phyloP scores from a whole-genome alignment of 1,140 invertebrate genomes.

The Cephus cinctus region DNA sequence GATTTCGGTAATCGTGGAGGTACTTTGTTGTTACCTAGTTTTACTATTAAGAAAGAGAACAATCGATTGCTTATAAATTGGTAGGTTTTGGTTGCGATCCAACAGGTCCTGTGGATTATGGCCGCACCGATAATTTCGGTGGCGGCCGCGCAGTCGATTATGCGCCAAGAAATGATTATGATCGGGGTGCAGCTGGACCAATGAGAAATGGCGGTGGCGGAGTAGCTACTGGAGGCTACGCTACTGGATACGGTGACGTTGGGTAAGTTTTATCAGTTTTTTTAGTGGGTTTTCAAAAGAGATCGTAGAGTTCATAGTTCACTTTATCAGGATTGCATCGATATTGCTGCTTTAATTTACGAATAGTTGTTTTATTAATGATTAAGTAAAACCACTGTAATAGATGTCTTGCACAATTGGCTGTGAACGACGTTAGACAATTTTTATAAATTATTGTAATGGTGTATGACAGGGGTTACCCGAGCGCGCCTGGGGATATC shows the following conservation, averaged over 20 bases:
- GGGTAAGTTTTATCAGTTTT: constrained; percentile 39
- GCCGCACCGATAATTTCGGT: constrained; percentile 50
- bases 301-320: not conserved
- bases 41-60: too few relatives aligned
- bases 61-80: constrained; percentile 19
- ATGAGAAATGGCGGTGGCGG: constrained; percentile 53
- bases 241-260: constrained; percentile 48
- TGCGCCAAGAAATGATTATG: constrained; percentile 49
- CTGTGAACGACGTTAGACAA: not conserved
- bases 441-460: not conserved
- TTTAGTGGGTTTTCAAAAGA: not conserved
- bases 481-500: constrained; percentile 23
- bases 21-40: not conserved
- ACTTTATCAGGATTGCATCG: too few relatives aligned
- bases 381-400: constrained; percentile 23
- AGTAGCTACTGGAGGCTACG: constrained; percentile 48
- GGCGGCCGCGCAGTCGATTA: constrained; percentile 48
- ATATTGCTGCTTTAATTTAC: not conserved
- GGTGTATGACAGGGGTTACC: constrained; percentile 25
- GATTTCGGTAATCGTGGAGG: constrained; percentile 42
- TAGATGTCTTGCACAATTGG: not conserved
- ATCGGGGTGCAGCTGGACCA: constrained; percentile 46
- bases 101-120: constrained; percentile 50
- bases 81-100: constrained; percentile 48
- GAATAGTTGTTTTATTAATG: not conserved